Base-by-base conservation (phyloP, 2,797 vertebrate genomes). In the Pipistrellus pygmaeus region DNA sequence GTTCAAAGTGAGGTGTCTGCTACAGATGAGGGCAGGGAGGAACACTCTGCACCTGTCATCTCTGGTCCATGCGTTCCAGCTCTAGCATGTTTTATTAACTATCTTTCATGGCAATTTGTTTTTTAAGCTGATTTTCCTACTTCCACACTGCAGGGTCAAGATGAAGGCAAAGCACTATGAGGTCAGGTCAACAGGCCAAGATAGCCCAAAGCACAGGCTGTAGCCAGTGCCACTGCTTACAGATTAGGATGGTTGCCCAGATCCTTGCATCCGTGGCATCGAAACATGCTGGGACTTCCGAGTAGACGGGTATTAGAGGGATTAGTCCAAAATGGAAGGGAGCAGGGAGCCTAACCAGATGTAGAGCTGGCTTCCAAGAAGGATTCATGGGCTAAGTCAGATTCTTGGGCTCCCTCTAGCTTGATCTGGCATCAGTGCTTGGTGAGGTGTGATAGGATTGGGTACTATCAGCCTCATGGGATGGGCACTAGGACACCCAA, bases 371-470 rank as follows among this genome's bases (percentile, higher is more conserved):
- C 13, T 20, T 68, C 27, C 6, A n/a, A n/a, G 7, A 44, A 44
- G 10, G 46, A 15, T 6, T 53, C 25, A 11, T 11, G 48, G 30
- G 17, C 5, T 4, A 64, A 62, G 12, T 69, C 72, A 38, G 55
- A 55, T 73, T 87, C 64, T 18, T 73, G 44, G 51, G 71, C 27
- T 84, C 75, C 57, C 46, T 57, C 78, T 68, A 53, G 62, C 6
- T 48, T 48, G 12, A 68, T 7, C 85, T 14, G 38, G 44, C 44
- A 72, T 71, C 23, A 23, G 69, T 14, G 66, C 25, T 48, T 30
- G 13, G 57, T 15, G 15, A 0, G 0, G 27, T 41, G 3, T 13
- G n/a, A 5, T 32, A 71, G 9, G 9, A 48, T 3, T 14, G 23
- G 27, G 8, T 27, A 13, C 35, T 32, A 30, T 13, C 12, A 14